phyloP scores from a whole-genome alignment of 2,113 vertebrate genomes.

The Trematomus loennbergii region DNA sequence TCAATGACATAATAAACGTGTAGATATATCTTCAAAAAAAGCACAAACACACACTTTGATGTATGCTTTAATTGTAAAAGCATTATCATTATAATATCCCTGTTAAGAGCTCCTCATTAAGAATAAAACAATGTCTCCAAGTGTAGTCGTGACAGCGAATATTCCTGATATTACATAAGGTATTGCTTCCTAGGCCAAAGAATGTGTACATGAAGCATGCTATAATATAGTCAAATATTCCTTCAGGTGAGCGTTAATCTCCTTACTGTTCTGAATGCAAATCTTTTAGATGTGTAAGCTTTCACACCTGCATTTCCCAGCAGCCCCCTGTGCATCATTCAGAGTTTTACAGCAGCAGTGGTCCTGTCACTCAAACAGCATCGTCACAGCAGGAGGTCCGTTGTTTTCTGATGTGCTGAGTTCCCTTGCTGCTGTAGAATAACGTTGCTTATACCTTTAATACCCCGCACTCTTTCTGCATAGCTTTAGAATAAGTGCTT shows the following conservation, averaged over 20 bases:
- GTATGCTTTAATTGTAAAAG: slow-evolving; percentile 9
- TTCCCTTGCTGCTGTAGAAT: slow-evolving; percentile 7
- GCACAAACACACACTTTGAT: slow-evolving; percentile 31
- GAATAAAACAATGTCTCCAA: not conserved
- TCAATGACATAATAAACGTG: not conserved
- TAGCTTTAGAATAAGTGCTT: slow-evolving; percentile 10
- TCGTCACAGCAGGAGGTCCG: slow-evolving; percentile 11
- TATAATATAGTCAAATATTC: not conserved
- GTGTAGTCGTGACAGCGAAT: not conserved
- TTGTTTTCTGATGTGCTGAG: slow-evolving; percentile 20
- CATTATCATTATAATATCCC: slow-evolving; percentile 12
- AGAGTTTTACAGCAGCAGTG: slow-evolving; percentile 17
- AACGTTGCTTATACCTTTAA: not conserved
- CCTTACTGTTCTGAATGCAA: not conserved
- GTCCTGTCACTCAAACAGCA: slow-evolving; percentile 36
- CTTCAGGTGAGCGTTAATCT: slow-evolving; percentile 9
- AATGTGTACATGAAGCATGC: not conserved
- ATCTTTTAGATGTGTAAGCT: not conserved
- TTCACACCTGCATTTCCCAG: not conserved
- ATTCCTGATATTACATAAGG: not conserved
- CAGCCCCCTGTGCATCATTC: slow-evolving; percentile 23
- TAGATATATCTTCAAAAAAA: not conserved
- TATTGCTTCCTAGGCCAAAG: not conserved
- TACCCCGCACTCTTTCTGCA: no score
- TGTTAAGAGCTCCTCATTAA: slow-evolving; percentile 25